phyloP scores from a whole-genome alignment of 2,797 vertebrate species.

The Trematomus bernacchii region DNA sequence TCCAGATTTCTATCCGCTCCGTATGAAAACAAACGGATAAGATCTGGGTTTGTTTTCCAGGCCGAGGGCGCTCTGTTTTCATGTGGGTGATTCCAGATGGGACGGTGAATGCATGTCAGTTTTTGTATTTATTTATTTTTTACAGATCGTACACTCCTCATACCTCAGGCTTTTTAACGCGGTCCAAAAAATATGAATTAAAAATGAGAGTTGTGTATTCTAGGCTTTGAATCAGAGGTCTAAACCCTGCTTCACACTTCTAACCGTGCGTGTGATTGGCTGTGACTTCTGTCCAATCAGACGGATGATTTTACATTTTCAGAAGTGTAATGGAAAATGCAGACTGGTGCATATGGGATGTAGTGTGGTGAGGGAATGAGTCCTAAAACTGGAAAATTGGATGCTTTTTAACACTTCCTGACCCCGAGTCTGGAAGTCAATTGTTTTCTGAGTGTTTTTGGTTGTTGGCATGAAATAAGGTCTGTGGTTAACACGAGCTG shows the following conservation, averaged over 20 bases:
- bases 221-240: background rate
- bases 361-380: background rate
- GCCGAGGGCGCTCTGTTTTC: conserved; percentile 4
- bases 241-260: background rate
- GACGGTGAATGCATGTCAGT: background rate
- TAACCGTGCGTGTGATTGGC: background rate
- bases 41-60: background rate
- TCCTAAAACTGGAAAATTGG: too few relatives aligned
- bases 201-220: background rate
- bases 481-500: too few relatives aligned
- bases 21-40: background rate
- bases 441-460: too few relatives aligned
- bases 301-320: background rate
- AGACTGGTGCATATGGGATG: background rate
- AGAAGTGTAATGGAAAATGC: background rate
- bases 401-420: too few relatives aligned
- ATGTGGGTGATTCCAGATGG: conserved; percentile 13
- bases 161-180: background rate
- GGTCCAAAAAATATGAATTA: background rate
- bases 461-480: too few relatives aligned
- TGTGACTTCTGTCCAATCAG: background rate
- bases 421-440: too few relatives aligned
- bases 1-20: background rate
- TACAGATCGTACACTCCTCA: background rate
- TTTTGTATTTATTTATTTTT: background rate